A percentile compares a stretch with the other conserved stretches of the same genome.
These are phyloP conservation scores for Chionodraco myersi DNA, from an alignment of 2,113 vertebrate species.

Conservation along the genomic window DNA sequence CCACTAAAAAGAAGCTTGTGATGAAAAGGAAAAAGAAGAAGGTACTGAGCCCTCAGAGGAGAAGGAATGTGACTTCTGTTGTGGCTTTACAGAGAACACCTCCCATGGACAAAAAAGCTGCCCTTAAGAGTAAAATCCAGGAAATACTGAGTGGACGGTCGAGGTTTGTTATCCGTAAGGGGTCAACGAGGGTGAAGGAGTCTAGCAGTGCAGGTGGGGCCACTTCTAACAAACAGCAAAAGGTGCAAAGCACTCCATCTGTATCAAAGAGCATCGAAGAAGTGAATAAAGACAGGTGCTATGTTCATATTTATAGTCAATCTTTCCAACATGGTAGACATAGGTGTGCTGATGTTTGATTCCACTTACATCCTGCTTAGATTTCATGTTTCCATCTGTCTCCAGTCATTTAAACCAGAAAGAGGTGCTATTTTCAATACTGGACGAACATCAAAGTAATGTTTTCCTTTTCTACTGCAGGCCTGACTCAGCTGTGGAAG, in stretches of 20 bases:
- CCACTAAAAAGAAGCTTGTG: slow-evolving; percentile 76
- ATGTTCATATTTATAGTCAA: not conserved
- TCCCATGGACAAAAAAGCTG: slow-evolving; percentile 73
- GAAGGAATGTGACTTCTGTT: slow-evolving; percentile 62
- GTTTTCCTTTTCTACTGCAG: slow-evolving; percentile 34
- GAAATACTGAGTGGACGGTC: slow-evolving; percentile 82
- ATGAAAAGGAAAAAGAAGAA: slow-evolving; percentile 70
- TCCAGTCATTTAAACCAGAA: slow-evolving; percentile 4
- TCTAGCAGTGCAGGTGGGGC: not conserved
- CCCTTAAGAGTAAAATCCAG: slow-evolving; percentile 78
- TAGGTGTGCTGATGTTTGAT: not conserved
- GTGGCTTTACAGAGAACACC: slow-evolving; percentile 39
- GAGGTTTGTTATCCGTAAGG: slow-evolving; percentile 82
- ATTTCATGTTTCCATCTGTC: slow-evolving; percentile 22
- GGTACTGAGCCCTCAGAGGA: slow-evolving; percentile 59
- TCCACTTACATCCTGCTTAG: not conserved
- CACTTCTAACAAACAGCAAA: slow-evolving; percentile 22
- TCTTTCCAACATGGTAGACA: not conserved
- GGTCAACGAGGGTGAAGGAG: slow-evolving; percentile 17
- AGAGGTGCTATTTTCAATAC: slow-evolving; percentile 4
- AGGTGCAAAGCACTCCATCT: slow-evolving; percentile 7
- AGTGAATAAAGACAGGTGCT: slow-evolving; percentile 59
- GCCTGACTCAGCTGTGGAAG: slow-evolving; percentile 32
- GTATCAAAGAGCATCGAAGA: slow-evolving; percentile 29
- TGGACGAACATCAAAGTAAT: slow-evolving; percentile 35